These are phyloP conservation scores for Diarsia dahlii DNA, from an alignment of 2,888 invertebrate species.

Conservation along the genomic window DNA sequence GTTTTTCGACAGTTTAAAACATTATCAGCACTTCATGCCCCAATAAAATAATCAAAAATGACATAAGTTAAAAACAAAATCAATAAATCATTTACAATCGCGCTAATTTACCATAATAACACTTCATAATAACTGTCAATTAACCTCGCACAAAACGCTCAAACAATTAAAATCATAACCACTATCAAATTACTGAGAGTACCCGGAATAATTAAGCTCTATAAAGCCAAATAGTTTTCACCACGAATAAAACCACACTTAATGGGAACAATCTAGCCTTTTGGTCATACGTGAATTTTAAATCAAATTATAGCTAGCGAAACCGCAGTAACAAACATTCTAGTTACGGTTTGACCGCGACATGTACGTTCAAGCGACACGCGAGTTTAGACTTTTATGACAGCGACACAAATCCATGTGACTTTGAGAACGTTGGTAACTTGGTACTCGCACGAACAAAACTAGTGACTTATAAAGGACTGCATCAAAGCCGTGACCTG, in stretches of 20 bases:
- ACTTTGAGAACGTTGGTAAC: too few species aligned
- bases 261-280: slow-evolving; percentile 53
- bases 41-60: neutral
- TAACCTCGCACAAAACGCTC: slow-evolving; percentile 4
- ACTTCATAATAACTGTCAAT: slow-evolving; percentile 28
- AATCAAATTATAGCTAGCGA: slow-evolving; percentile 60
- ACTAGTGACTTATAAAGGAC: too few species aligned
- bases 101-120: slow-evolving; percentile 4
- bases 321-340: slow-evolving; percentile 25
- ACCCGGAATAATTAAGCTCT: slow-evolving; percentile 56
- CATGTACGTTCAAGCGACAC: neutral
- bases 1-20: neutral
- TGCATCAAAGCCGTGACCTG: too few species aligned
- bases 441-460: too few species aligned
- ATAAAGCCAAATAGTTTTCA: slow-evolving; percentile 56
- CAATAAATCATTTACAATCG: slow-evolving; percentile 7
- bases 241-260: slow-evolving; percentile 57
- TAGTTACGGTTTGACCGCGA: neutral
- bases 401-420: too few species aligned
- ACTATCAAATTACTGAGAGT: slow-evolving; percentile 54
- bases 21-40: neutral
- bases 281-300: slow-evolving; percentile 51
- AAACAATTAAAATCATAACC: slow-evolving; percentile 53
- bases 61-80: neutral
- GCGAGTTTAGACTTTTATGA: neutral